Base-by-base conservation (phyloP, 2,797 vertebrate species). In the Hephaestus fuliginosus region DNA sequence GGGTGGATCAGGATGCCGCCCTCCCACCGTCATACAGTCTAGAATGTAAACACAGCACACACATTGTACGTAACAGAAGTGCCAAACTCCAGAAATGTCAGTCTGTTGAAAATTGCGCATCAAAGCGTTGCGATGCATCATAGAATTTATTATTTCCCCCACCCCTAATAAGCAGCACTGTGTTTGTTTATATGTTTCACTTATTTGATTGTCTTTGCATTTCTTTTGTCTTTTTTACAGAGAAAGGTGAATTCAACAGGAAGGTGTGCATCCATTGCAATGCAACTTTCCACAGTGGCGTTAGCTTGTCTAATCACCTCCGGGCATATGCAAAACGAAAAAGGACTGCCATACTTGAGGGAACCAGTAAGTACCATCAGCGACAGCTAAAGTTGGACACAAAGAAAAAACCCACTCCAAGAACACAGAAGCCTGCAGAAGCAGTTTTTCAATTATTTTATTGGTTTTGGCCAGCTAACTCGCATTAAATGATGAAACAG, bases 271-370 rank as follows among this genome's bases (percentile, higher is more conserved):
- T 97, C 93, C 97, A 97, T 95, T 98, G 97, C 95, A 98, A 96
- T 94, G 96, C 96, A 92, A 96, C 96, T 77, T 98, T 99, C 95
- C 96, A 97, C 94, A 98, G 97, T 95, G 97, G 97, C 90, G 97
- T 98, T 92, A 97, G 96, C 94, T 95, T 98, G 95, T 98, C 97
- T 85, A 98, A 97, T 96, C 97, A 98, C 94, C 96, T 97, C 89
- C 96, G 97, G 91, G 97, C 97, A 88, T 99, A 97, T 95, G 96
- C 96, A 94, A 96, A 96, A 80, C 82, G 95, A 76, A 97, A 97
- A 96, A 97, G 96, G 93, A 96, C 93, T 89, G 97, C 96, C 93
- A 94, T 97, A 95, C 95, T 97, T 90, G 97, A 97, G 86, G 97
- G 96, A 95, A 96, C 96, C 92, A 96, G 97, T 98, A 97, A 96